phyloP scores from a whole-genome alignment of 2,113 vertebrate genomes.

The Silurus meridionalis region DNA sequence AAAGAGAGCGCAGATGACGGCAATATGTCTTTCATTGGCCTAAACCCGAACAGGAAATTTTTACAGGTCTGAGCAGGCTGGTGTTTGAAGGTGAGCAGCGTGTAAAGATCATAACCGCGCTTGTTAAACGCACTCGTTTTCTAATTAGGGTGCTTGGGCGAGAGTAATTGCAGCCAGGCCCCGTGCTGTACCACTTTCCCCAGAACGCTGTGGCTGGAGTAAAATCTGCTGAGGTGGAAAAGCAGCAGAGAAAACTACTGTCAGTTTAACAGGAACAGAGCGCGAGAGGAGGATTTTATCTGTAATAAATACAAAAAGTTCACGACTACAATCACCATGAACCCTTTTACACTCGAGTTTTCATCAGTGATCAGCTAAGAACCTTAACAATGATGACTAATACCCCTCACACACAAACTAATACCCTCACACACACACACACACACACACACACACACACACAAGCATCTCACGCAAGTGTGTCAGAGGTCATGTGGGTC shows the following conservation, averaged over 20 bases:
- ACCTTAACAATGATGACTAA: too few relatives aligned
- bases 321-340: too few relatives aligned
- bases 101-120: conserved; percentile 4
- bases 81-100: neutral
- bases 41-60: conserved; percentile 5
- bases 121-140: conserved; percentile 8
- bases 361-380: too few relatives aligned
- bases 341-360: too few relatives aligned
- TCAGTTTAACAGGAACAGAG: neutral
- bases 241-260: neutral
- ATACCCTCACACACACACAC: too few relatives aligned
- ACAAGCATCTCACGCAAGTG: neutral
- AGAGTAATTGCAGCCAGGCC: conserved; percentile 21
- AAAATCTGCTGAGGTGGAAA: neutral
- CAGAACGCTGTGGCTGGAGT: neutral
- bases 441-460: too few relatives aligned
- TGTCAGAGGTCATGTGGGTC: conserved; percentile 4
- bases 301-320: too few relatives aligned
- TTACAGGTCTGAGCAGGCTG: conserved; percentile 17
- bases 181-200: neutral
- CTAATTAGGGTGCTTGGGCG: conserved; percentile 6
- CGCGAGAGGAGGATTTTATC: too few relatives aligned
- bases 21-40: conserved; percentile 11
- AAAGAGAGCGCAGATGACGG: neutral
- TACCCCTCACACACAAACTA: neutral